Evolutionary conservation across 2,113 vertebrate species (phyloP), one percentile per base, ranked within the genome.

Genomic region (Chaenogobius annularis): DNA sequence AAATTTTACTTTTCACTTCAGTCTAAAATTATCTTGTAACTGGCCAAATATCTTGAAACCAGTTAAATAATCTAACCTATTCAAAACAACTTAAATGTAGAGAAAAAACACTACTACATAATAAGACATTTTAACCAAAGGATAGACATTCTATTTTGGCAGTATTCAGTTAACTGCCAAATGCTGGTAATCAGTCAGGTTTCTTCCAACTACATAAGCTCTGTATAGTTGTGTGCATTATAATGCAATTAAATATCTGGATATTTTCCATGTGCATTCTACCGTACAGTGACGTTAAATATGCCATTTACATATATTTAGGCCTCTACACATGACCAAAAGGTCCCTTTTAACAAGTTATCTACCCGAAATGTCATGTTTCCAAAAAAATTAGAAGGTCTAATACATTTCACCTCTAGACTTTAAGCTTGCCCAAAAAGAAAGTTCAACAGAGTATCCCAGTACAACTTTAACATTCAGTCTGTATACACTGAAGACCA

Each of bases 381-480:
- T 23, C 54, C 66, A 73, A 71, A 80, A 12, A 40, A 70, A 64
- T 40, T 44, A 35, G 73, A 81, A 87, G 78, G 81, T 79, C 58
- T 50, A 79, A 67, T 75, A 88, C 81, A 88, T 83, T 84, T 85
- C 77, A 86, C 85, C 87, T 87, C 87, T 89, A 82, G 69, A 48
- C 82, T 72, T 73, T 77, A 35, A 64, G 75, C 48, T 54, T 19
- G n/a, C 52, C 13, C 56, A 7, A 13, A 31, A 56, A 4, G 56
- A 59, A 59, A 17, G 17, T 59, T 15, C 23, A 59, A 26, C 20
- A 22, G 12, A 26, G 23, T 59, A 31, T 26, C 56, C 17, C 26
- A 17, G 23, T 31, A 23, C 26, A 17, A 59, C 13, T 31, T 6
- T 17, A 59, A 59, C 56, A 35, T 58, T 59, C 56, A 59, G 56